Evolutionary conservation across 2,888 invertebrate genomes (phyloP).

Genomic region (Oxycera nigricornis): DNA sequence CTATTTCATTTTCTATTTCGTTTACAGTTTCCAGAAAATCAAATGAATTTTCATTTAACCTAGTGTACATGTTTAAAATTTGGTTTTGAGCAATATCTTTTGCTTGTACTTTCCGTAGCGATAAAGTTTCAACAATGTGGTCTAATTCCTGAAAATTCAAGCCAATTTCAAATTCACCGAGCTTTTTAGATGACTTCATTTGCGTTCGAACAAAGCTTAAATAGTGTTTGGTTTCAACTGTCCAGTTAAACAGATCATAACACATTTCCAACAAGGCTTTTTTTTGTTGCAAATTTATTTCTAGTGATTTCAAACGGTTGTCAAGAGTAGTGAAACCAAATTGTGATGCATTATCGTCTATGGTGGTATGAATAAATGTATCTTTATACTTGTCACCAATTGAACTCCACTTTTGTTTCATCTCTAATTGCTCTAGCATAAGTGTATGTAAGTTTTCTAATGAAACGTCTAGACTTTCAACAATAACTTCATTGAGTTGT

Average conservation of each 20-base stretch:
- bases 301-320: constrained; percentile 78
- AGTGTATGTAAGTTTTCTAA: constrained; percentile 81
- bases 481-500: constrained; percentile 80
- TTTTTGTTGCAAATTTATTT: constrained; percentile 76
- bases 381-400: constrained; percentile 84
- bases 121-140: constrained; percentile 70
- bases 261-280: constrained; percentile 80
- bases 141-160: constrained; percentile 77
- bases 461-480: constrained; percentile 81
- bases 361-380: constrained; percentile 64
- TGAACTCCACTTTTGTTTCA: constrained; percentile 76
- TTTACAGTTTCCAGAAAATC: constrained; percentile 76
- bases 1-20: constrained; percentile 75
- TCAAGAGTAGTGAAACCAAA: constrained; percentile 79
- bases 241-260: constrained; percentile 83
- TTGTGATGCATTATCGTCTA: constrained; percentile 76
- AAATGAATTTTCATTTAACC: constrained; percentile 72
- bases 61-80: constrained; percentile 73
- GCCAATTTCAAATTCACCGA: constrained; percentile 73
- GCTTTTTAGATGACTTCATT: constrained; percentile 78
- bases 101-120: constrained; percentile 74
- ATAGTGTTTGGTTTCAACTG: constrained; percentile 79
- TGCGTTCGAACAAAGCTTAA: constrained; percentile 81
- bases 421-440: constrained; percentile 84
- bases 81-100: constrained; percentile 73